Base-by-base conservation (phyloP, 2,888 invertebrate genomes). In the Phengaris arion region DNA sequence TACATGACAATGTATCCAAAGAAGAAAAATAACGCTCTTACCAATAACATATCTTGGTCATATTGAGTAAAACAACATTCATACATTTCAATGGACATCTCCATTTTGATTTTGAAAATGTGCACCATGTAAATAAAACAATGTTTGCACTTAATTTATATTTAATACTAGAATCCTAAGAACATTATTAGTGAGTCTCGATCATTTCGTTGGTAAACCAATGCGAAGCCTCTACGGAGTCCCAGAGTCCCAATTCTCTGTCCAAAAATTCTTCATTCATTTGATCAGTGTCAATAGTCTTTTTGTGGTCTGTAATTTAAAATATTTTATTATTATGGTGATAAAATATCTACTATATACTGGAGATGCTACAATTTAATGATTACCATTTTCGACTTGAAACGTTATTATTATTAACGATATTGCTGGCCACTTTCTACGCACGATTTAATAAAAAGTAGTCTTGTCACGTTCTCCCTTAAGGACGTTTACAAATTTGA, bases 151-250 rank as follows among this genome's bases (percentile, higher is more conserved):
- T 45, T 45, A 74, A 74, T 35, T 45, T 46, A 54, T 45, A 55
- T 72, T 75, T 52, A 59, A 68, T 59, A 59, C 54, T 74, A 74
- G 48, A 51, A 74, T 51, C 8, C 9, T 55, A 68, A 76, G 51
- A 59, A 76, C 59, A 68, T 68, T 15, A 75, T 78, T 83, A 89
- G 76, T 87, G 85, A 0, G 83, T 94, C 88, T 97, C 97, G 68
- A 97, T 85, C 51, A 96, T 94, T 78, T 97, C 97, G 78, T 96
- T 95, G 0, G 97, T 97, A 82, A 97, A 93, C 97, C 97, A 98
- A 84, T 97, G 96, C 0, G 97, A 97, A 78, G 96, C 95, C 85
- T 97, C 97, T 70, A 98, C 85, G 15, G 96, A 96, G 87, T 97
- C 97, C 96, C 97, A 98, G 48, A 97, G 87, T 74, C 96, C 96